Evolutionary conservation across 2,888 invertebrate species (phyloP), one percentile per base, ranked within the genome.

Genomic region (Ligdia adustata): DNA sequence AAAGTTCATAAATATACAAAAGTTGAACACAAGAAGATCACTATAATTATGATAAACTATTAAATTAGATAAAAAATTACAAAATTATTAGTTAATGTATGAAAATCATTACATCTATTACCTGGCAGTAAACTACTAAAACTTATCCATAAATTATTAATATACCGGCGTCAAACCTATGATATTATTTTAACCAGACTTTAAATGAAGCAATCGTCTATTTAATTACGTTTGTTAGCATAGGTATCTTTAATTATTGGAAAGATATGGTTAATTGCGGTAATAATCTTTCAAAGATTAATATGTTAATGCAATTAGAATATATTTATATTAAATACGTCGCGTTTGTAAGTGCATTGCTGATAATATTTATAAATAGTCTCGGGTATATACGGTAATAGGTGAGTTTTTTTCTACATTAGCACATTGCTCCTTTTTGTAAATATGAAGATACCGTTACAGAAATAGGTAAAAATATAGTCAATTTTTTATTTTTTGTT

Each of bases 211-310:
- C 24, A 11, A 53, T 54, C 50, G 52, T 46, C 34, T 48, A 46
- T 50, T 45, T 51, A 50, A 59, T 52, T 50, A 49, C 51, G 42
- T 52, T 46, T 51, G 43, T 46, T 49, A 49, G 41, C 33, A 38
- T 38, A 41, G 28, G 29, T 43, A 40, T 45, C 34, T 45, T 24
- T 42, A 49, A 46, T 43, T 43, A 49, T 43, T 44, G 29, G 27
- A 31, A 22, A 45, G 34, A 52, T 55, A 43, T 43, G 27, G 34
- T 5, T 38, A 46, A 46, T 42, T 34, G 42, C 38, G 14, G 31
- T 11, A 32, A 33, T 45, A 33, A 41, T 39, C 33, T 33, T 31
- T 28, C 3, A 37, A 11, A 41, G 42, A 49, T 49, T 49, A 49
- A 26, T 49, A 49, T 49, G 48, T 22, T 3, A 49, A 49, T 49